Percentiles rank a stretch among this genome's conserved stretches.
Conservation (phyloP, 2,888 invertebrate species). For the Rhagonycha lutea region DNA sequence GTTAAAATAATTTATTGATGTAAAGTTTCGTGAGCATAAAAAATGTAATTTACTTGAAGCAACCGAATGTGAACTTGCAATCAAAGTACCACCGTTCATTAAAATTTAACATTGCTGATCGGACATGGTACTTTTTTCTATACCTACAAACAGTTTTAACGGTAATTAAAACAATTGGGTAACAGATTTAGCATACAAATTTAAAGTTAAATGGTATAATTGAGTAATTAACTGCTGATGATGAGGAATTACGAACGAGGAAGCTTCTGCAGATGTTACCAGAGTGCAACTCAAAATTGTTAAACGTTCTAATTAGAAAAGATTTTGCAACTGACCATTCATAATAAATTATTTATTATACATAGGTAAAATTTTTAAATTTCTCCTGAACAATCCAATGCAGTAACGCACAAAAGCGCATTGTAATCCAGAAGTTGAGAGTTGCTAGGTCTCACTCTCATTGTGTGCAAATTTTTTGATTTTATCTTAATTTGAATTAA, state of each 20-base stretch:
- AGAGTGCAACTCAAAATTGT: background rate
- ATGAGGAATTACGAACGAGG: background rate
- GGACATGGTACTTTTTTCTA: background rate
- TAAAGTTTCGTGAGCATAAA: background rate
- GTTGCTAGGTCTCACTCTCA: background rate
- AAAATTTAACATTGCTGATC: background rate
- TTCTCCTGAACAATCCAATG: background rate
- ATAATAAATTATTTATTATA: background rate
- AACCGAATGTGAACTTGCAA: background rate
- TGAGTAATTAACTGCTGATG: background rate
- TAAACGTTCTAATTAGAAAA: background rate
- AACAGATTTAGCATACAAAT: background rate
- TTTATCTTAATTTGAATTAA: constrained; percentile 12
- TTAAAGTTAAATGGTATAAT: background rate
- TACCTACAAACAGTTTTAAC: background rate
- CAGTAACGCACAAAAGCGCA: background rate
- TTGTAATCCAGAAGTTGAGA: background rate
- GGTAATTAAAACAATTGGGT: background rate
- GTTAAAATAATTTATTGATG: background rate
- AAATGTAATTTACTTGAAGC: background rate
- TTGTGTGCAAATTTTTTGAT: constrained; percentile 13
- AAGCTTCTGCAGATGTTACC: background rate
- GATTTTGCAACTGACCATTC: background rate
- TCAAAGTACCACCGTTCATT: background rate
- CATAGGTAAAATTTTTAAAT: background rate